Evolutionary conservation across 64 coral and sea anemone species (phyloP).

Genomic region (Dendronephthya gigantea): DNA sequence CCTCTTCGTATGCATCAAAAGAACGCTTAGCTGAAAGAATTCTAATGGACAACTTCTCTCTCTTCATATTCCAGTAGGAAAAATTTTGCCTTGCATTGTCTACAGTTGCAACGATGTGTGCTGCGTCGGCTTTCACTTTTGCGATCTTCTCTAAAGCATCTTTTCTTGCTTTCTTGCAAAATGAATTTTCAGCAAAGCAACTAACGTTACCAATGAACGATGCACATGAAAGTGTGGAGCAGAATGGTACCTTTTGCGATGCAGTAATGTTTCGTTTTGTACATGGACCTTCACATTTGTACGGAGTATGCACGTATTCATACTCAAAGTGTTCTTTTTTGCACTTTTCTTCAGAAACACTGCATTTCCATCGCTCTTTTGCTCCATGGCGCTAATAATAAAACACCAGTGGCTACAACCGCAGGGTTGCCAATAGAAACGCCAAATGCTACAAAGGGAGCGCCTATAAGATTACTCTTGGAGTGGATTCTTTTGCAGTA

Average conservation of each 20-base stretch:
- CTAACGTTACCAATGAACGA: not conserved
- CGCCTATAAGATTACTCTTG: not conserved
- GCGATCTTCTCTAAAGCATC: not conserved
- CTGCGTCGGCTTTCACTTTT: not conserved
- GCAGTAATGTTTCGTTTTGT: not conserved
- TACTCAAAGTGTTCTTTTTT: not conserved
- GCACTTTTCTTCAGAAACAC: not conserved
- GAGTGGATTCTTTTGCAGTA: not conserved
- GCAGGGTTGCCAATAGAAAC: too few species aligned
- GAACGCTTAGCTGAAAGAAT: not conserved
- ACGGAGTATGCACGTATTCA: not conserved
- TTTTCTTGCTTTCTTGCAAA: not conserved
- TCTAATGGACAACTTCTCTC: too few species aligned
- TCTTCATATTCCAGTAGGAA: not conserved
- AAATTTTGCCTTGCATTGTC: not conserved
- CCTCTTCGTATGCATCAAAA: not conserved
- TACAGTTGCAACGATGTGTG: not conserved
- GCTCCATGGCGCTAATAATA: too few species aligned
- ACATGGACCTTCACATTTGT: not conserved
- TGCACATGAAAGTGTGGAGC: not conserved
- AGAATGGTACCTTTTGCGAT: not conserved
- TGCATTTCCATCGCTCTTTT: not conserved
- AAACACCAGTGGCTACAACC: too few species aligned
- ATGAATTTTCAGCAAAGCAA: not conserved
- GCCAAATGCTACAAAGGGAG: not conserved